phyloP scores from a whole-genome alignment of 2,888 invertebrate species.

The Phortica okadai region DNA sequence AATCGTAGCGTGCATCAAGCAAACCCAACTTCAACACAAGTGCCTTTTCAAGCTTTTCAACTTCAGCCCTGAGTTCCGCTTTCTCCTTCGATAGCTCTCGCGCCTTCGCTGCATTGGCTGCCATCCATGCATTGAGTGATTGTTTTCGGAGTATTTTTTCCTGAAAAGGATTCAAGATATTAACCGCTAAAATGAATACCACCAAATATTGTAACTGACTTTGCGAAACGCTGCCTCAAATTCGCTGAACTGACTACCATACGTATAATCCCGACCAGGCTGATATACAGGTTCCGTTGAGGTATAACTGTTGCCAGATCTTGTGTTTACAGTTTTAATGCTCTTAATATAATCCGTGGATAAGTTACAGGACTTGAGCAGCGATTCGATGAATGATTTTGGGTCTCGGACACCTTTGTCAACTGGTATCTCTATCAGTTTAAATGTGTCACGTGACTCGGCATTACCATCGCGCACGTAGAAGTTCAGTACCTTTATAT shows the following conservation, averaged over 20 bases:
- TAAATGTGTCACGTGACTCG: conserved; percentile 79
- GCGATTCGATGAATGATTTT: conserved; percentile 83
- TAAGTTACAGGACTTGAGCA: conserved; percentile 88
- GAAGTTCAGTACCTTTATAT: conserved; percentile 83
- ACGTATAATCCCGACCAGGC: conserved; percentile 63
- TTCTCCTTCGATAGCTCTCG: conserved; percentile 81
- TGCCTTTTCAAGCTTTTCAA: conserved; percentile 77
- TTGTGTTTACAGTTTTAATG: conserved; percentile 75
- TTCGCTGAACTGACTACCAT: conserved; percentile 62
- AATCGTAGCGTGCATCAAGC: conserved; percentile 84
- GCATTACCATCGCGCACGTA: conserved; percentile 81
- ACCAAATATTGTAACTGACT: conserved; percentile 43
- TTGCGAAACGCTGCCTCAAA: conserved; percentile 60
- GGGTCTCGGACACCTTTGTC: conserved; percentile 81
- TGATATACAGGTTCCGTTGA: conserved; percentile 49
- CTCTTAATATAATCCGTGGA: conserved; percentile 92
- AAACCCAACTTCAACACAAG: conserved; percentile 77
- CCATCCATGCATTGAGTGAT: conserved; percentile 80
- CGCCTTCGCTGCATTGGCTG: conserved; percentile 83
- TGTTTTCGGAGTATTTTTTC: conserved; percentile 43
- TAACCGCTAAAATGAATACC: neutral
- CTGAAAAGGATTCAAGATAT: neutral
- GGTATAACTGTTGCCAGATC: conserved; percentile 33
- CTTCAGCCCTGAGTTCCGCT: conserved; percentile 85
- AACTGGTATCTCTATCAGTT: conserved; percentile 85